Conservation (phyloP, 2,797 vertebrate genomes). For the Chrysocyon brachyurus region DNA sequence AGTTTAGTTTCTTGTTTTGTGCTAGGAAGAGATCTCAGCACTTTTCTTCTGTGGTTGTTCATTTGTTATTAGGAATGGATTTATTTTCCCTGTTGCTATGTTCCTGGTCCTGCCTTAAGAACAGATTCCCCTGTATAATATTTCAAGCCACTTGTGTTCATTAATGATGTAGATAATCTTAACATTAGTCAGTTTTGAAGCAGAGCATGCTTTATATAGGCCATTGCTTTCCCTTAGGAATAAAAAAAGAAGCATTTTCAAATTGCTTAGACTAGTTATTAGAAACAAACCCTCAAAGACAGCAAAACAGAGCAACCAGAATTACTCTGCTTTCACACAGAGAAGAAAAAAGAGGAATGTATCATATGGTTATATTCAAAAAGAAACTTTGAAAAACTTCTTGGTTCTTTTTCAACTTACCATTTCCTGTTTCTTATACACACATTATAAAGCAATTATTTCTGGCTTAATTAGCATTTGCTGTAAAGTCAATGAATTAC, state of each 20-base stretch:
- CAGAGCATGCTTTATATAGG: not conserved
- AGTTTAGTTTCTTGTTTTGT: conserved; percentile 33
- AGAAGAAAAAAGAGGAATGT: conserved; percentile 15
- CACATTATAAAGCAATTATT: conserved; percentile 65
- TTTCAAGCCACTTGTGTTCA: conserved; percentile 2
- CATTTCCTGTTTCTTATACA: conserved; percentile 63
- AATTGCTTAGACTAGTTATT: conserved; percentile 35
- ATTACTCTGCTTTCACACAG: not conserved
- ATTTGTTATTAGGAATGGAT: conserved; percentile 21
- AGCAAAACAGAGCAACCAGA: conserved; percentile 24
- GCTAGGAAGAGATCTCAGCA: conserved; percentile 10
- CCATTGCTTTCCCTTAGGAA: not conserved
- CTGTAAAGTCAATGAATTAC: conserved; percentile 78
- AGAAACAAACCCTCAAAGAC: conserved; percentile 39
- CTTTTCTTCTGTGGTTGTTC: not conserved
- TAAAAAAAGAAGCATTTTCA: not conserved
- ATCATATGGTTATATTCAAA: not conserved
- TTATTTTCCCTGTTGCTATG: not conserved
- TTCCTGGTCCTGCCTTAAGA: not conserved
- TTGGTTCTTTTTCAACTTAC: not conserved
- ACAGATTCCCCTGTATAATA: conserved; percentile 6
- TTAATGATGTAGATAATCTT: not conserved
- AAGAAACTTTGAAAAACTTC: conserved; percentile 57
- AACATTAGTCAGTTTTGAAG: conserved; percentile 26
- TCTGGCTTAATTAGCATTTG: conserved; percentile 78